Evolutionary conservation across 2,888 invertebrate species (phyloP).

Genomic region (Pterostichus niger): DNA sequence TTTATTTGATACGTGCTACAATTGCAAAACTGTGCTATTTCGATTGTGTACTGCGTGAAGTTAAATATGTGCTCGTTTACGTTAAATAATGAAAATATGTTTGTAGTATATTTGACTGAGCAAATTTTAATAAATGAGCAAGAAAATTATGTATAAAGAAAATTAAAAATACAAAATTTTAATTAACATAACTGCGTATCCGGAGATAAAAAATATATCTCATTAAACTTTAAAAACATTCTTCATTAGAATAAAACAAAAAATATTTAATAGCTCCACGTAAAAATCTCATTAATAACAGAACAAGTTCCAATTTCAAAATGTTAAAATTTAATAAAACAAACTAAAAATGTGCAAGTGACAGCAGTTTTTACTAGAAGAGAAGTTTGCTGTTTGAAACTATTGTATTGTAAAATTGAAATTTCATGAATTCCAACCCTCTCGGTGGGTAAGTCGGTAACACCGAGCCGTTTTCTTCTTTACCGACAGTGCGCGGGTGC

Average conservation of each 20-base stretch:
- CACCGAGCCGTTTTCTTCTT: not conserved
- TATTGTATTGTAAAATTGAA: conserved; percentile 66
- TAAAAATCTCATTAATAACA: conserved; percentile 40
- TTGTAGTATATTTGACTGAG: too few species aligned
- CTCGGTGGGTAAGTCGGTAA: conserved; percentile 2
- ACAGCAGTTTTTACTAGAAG: conserved; percentile 40
- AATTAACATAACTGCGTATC: conserved; percentile 33
- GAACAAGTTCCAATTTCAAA: not conserved
- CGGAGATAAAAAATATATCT: conserved; percentile 38
- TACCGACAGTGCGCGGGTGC: conserved; percentile 25
- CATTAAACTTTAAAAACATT: conserved; percentile 42
- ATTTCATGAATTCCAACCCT: conserved; percentile 50
- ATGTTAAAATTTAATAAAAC: conserved; percentile 48
- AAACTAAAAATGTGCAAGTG: conserved; percentile 51
- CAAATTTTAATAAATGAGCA: too few species aligned
- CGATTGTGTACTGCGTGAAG: too few species aligned
- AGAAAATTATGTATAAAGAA: not conserved
- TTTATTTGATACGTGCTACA: too few species aligned
- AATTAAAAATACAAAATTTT: conserved; percentile 42
- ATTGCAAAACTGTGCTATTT: too few species aligned
- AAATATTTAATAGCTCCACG: conserved; percentile 22
- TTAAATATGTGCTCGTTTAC: too few species aligned
- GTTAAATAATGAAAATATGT: too few species aligned
- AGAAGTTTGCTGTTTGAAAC: conserved; percentile 41
- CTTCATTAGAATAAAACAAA: conserved; percentile 41